phyloP scores from a whole-genome alignment of 2,113 vertebrate species.

The Arvicanthis niloticus region DNA sequence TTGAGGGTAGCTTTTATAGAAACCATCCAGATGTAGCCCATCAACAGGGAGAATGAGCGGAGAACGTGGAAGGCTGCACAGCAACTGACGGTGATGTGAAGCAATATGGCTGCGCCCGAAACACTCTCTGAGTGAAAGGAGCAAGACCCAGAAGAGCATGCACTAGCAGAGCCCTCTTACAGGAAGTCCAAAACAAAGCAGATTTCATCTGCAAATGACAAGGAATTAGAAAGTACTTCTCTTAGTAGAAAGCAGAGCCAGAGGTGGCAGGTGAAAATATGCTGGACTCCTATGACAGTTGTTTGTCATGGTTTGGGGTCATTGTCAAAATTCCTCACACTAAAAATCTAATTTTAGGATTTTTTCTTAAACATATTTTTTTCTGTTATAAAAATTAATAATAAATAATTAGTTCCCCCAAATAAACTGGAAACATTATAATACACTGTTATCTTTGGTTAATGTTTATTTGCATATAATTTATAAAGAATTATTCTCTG shows the following conservation, averaged over 20 bases:
- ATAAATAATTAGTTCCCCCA: background rate
- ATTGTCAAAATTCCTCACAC: background rate
- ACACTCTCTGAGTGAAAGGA: background rate
- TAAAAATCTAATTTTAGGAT: background rate
- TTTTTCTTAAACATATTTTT: background rate
- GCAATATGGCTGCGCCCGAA: background rate
- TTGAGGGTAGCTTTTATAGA: background rate
- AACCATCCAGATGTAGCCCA: background rate
- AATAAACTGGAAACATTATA: background rate
- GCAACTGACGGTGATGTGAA: background rate
- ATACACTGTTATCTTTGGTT: background rate
- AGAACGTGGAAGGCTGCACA: background rate
- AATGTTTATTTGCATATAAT: background rate
- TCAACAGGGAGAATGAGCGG: background rate
- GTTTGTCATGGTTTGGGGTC: background rate
- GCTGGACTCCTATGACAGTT: background rate
- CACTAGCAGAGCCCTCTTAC: background rate
- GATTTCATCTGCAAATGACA: background rate
- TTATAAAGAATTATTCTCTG: constrained; percentile 7
- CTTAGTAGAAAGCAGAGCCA: accelerated
- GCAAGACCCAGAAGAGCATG: background rate
- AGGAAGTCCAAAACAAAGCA: background rate
- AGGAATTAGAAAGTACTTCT: background rate
- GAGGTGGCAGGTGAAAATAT: background rate
- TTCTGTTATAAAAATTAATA: background rate